Conservation (phyloP, 2,797 vertebrate species). For the Micrastur ruficollis region DNA sequence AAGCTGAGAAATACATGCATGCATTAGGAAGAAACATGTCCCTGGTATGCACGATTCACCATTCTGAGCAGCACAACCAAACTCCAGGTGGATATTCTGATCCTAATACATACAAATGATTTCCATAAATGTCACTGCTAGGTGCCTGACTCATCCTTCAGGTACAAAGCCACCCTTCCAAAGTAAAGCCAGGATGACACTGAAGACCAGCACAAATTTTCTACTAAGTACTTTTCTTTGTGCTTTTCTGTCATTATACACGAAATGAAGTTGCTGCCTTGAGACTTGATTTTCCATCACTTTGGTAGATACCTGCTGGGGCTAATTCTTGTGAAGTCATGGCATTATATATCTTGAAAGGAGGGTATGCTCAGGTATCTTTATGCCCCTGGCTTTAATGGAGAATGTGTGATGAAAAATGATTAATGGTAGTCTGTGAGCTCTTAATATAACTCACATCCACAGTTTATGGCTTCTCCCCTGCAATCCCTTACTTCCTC, state of each 20-base stretch:
- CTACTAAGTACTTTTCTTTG: background rate
- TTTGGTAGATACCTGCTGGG: background rate
- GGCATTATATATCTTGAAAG: background rate
- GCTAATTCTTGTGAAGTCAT: background rate
- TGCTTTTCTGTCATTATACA: background rate
- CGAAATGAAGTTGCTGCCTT: background rate
- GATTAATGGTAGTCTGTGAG: background rate
- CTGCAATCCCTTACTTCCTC: background rate
- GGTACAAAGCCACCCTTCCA: background rate
- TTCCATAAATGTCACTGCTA: background rate
- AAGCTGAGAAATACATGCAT: background rate
- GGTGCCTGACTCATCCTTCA: background rate
- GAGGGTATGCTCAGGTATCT: background rate
- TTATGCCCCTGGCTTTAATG: background rate
- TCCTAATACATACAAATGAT: background rate
- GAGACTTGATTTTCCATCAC: background rate
- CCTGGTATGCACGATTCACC: background rate
- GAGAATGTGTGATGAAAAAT: background rate
- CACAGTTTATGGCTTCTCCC: background rate
- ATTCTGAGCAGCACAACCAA: background rate
- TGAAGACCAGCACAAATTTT: background rate
- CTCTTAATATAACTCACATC: background rate
- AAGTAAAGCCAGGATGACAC: background rate
- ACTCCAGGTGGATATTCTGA: background rate
- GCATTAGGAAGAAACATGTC: background rate